Conservation (phyloP, 1,140 invertebrate species). For the Nasonia giraulti region DNA sequence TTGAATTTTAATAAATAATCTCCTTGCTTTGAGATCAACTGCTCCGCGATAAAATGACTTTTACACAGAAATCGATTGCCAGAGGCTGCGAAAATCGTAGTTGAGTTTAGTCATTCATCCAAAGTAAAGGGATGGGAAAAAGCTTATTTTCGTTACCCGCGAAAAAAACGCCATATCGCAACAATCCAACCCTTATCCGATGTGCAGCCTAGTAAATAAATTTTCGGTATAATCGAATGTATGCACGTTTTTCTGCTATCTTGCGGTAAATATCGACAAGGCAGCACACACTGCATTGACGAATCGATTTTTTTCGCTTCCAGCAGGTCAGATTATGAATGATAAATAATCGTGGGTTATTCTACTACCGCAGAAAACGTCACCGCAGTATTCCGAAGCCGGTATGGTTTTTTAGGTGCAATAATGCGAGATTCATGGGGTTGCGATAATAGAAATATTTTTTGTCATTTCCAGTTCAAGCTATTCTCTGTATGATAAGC, state of each 20-base stretch:
- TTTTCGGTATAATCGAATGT: slow-evolving; percentile 7
- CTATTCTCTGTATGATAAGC: no score
- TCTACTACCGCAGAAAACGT: neutral
- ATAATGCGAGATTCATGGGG: neutral
- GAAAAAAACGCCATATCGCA: neutral
- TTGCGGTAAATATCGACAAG: neutral
- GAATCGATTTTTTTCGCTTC: neutral
- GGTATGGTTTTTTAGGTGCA: neutral
- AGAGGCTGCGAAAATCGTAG: no score
- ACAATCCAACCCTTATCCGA: neutral
- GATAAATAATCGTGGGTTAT: neutral
- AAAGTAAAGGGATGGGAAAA: neutral
- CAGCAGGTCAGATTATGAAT: neutral
- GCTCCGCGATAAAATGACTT: no score
- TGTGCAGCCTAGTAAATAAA: neutral
- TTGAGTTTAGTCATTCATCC: neutral
- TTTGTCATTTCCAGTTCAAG: neutral
- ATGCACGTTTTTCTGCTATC: neutral
- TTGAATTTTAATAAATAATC: no score
- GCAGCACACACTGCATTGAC: neutral
- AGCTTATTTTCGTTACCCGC: slow-evolving; percentile 2
- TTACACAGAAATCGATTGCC: no score
- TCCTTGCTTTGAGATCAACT: no score
- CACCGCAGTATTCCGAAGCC: neutral
- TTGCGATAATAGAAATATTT: neutral